Percentiles rank a stretch among this genome's conserved stretches.
Evolutionary conservation across 2,888 invertebrate species (phyloP).

Genomic region (Hoplodrina blanda): DNA sequence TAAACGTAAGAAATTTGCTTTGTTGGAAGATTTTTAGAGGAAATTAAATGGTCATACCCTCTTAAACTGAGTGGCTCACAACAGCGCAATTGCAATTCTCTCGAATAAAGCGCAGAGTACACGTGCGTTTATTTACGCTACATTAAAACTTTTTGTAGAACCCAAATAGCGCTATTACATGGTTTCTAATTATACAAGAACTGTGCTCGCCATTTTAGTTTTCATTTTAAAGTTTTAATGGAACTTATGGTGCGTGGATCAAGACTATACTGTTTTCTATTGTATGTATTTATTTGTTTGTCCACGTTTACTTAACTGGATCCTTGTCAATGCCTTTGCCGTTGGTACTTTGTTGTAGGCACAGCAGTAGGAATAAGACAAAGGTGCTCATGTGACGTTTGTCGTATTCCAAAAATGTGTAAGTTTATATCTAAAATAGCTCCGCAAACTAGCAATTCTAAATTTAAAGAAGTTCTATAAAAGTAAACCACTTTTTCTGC

Average conservation of each 20-base stretch:
- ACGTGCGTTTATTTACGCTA: constrained; percentile 60
- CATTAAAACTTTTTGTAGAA: constrained; percentile 56
- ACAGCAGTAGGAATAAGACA: not conserved
- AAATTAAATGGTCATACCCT: constrained; percentile 68
- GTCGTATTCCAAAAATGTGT: too few species aligned
- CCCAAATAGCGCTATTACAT: constrained; percentile 53
- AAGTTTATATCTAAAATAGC: too few species aligned
- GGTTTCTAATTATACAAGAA: constrained; percentile 55
- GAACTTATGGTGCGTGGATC: constrained; percentile 31
- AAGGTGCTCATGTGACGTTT: too few species aligned
- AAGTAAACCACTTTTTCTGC: too few species aligned
- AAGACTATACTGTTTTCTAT: not conserved
- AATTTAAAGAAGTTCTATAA: too few species aligned
- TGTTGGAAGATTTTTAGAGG: constrained; percentile 63
- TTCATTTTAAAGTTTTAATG: constrained; percentile 40
- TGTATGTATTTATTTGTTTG: not conserved
- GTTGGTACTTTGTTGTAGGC: not conserved
- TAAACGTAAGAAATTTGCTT: constrained; percentile 55
- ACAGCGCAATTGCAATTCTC: constrained; percentile 66
- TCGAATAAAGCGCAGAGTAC: constrained; percentile 60
- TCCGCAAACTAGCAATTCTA: too few species aligned
- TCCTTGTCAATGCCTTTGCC: not conserved
- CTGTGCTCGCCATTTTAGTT: constrained; percentile 35
- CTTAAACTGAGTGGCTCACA: constrained; percentile 67
- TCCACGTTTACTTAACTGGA: constrained; percentile 15